A percentile compares a stretch with the other conserved stretches of the same genome.
These are phyloP conservation scores for Anoplolepis gracilipes DNA, from an alignment of 1,140 invertebrate genomes.

Conservation along the genomic window DNA sequence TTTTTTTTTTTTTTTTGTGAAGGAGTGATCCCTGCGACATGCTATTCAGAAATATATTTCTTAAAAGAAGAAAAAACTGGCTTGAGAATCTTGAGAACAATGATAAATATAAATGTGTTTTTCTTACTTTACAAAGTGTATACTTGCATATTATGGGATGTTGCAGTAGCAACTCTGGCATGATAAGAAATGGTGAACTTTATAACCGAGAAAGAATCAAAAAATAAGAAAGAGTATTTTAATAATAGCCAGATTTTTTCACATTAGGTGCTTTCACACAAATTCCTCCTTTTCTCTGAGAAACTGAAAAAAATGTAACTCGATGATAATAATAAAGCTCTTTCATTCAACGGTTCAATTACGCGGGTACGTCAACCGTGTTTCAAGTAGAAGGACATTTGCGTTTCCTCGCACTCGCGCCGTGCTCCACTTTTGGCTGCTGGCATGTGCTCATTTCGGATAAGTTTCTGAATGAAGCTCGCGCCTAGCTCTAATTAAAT, in stretches of 20 bases:
- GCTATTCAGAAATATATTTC: no score
- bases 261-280: not conserved
- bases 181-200: not conserved
- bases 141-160: not conserved
- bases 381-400: conserved; percentile 34
- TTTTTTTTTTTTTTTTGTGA: not conserved
- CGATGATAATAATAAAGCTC: not conserved
- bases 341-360: conserved; percentile 20
- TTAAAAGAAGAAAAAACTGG: no score
- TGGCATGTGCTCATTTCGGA: conserved; percentile 38
- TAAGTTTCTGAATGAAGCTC: conserved; percentile 56
- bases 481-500: conserved; percentile 37
- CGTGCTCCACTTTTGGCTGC: conserved; percentile 28
- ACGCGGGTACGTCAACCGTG: not conserved
- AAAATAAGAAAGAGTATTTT: not conserved
- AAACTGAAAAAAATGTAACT: not conserved
- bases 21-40: no score
- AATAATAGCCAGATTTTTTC: no score
- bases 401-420: conserved; percentile 36
- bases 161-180: not conserved
- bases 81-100: no score
- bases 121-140: not conserved
- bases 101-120: not conserved
- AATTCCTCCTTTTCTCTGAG: not conserved
- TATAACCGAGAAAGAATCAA: not conserved